These are phyloP conservation scores for Bursaphelenchus mucronatus DNA, from an alignment of 1,140 invertebrate genomes.

Conservation along the genomic window DNA sequence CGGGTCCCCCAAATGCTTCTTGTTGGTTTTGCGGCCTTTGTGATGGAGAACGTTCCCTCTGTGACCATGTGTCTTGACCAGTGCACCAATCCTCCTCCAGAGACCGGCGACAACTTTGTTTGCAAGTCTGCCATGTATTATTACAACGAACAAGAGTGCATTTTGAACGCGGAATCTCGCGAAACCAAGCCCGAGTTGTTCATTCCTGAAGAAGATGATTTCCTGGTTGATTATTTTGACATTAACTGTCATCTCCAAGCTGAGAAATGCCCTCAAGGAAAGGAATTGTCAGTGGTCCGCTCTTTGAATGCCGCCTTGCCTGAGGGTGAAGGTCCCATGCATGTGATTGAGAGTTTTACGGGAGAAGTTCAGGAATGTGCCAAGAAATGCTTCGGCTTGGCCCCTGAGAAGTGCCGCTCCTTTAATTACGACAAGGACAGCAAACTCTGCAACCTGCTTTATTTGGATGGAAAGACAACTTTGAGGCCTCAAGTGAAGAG, in stretches of 20 bases:
- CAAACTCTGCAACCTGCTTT: conserved; percentile 53
- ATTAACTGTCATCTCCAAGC: conserved; percentile 56
- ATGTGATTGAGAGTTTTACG: conserved; percentile 49
- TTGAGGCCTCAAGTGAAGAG: conserved; percentile 53
- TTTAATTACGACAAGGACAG: conserved; percentile 59
- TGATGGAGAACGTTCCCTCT: conserved; percentile 61
- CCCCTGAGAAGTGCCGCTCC: conserved; percentile 56
- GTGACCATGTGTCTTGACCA: conserved; percentile 61
- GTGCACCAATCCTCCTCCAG: conserved; percentile 60
- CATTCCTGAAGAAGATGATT: conserved; percentile 60
- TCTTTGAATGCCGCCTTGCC: conserved; percentile 57
- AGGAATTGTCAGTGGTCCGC: conserved; percentile 37
- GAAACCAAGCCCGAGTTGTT: conserved; percentile 58
- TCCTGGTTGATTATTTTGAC: conserved; percentile 59
- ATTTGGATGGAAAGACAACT: conserved; percentile 56
- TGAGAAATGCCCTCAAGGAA: conserved; percentile 53
- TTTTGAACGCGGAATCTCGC: conserved; percentile 58
- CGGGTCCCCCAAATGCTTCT: conserved; percentile 60
- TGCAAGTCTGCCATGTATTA: conserved; percentile 61
- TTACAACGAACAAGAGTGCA: conserved; percentile 61
- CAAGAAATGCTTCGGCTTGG: conserved; percentile 46
- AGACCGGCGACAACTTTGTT: conserved; percentile 58
- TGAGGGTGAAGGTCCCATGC: conserved; percentile 54
- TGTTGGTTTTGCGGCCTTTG: conserved; percentile 60
- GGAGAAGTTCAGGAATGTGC: conserved; percentile 44